Evolutionary conservation across 2,113 vertebrate species (phyloP).

Genomic region (Cepphus grylle): DNA sequence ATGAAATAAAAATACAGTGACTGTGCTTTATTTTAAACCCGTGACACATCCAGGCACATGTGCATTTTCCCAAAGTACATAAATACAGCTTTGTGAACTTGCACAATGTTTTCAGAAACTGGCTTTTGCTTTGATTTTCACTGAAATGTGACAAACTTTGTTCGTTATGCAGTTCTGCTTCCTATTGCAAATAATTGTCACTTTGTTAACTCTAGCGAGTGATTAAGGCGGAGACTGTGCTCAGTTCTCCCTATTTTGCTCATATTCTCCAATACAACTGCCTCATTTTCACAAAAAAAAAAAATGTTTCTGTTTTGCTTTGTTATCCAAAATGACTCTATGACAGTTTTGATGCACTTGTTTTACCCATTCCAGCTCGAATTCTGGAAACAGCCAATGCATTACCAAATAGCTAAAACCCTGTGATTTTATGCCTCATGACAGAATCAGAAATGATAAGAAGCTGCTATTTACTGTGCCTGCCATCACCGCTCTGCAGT

Average conservation of each 20-base stretch:
- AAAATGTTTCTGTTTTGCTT: background rate
- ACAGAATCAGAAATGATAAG: conserved; percentile 4
- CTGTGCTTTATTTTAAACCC: background rate
- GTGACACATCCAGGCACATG: background rate
- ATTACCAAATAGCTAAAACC: background rate
- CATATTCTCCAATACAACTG: background rate
- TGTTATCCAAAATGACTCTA: conserved; percentile 2
- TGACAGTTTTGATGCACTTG: background rate
- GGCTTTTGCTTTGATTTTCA: conserved; percentile 23
- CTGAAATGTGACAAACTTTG: conserved; percentile 10
- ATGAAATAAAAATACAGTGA: background rate
- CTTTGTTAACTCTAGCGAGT: background rate
- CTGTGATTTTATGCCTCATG: conserved; percentile 1
- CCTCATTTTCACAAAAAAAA: background rate
- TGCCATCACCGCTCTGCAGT: background rate
- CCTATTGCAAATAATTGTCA: conserved; percentile 13
- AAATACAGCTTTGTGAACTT: background rate
- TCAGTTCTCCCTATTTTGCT: background rate
- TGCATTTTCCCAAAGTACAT: background rate
- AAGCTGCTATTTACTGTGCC: background rate
- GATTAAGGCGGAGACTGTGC: background rate
- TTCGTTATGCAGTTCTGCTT: background rate
- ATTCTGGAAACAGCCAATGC: background rate
- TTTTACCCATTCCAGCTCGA: background rate
- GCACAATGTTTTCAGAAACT: background rate